These are phyloP conservation scores for Meloidogyne floridensis DNA, from an alignment of 1,140 invertebrate genomes.

Conservation along the genomic window DNA sequence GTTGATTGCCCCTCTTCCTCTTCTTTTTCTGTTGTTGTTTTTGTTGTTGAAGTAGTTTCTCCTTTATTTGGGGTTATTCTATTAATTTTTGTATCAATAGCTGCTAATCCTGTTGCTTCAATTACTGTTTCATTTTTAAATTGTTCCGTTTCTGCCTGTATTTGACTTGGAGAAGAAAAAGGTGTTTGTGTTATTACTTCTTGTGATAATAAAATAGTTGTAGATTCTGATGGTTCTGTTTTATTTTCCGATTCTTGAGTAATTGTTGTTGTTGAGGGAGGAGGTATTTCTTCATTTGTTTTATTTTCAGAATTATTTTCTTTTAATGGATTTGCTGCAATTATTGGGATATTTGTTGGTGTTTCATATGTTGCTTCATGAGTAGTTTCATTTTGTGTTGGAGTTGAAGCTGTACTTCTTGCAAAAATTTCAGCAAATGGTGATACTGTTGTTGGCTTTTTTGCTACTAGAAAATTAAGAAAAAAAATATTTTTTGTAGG, in stretches of 20 bases:
- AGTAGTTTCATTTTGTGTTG: neutral
- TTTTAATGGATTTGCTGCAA: neutral
- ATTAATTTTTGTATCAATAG: conserved; percentile 10
- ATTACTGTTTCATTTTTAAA: conserved; percentile 7
- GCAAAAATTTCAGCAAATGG: neutral
- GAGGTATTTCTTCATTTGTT: neutral
- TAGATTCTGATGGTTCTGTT: neutral
- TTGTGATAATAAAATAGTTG: neutral
- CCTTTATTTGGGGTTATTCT: neutral
- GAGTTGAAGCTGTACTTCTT: conserved; percentile 2
- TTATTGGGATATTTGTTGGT: neutral
- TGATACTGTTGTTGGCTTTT: conserved; percentile 21
- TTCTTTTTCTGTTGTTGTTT: neutral
- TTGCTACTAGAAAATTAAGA: conserved; percentile 10
- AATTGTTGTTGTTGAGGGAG: neutral
- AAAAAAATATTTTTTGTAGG: neutral
- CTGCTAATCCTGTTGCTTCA: conserved; percentile 1
- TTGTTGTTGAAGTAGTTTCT: neutral
- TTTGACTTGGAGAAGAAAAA: neutral
- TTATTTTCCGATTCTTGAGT: neutral
- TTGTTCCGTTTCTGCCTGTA: neutral
- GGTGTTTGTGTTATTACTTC: neutral
- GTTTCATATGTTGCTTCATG: neutral
- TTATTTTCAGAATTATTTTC: neutral
- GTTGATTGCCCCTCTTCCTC: neutral